These are phyloP conservation scores for Chroicocephalus ridibundus DNA, from an alignment of 2,113 vertebrate species.

Conservation along the genomic window DNA sequence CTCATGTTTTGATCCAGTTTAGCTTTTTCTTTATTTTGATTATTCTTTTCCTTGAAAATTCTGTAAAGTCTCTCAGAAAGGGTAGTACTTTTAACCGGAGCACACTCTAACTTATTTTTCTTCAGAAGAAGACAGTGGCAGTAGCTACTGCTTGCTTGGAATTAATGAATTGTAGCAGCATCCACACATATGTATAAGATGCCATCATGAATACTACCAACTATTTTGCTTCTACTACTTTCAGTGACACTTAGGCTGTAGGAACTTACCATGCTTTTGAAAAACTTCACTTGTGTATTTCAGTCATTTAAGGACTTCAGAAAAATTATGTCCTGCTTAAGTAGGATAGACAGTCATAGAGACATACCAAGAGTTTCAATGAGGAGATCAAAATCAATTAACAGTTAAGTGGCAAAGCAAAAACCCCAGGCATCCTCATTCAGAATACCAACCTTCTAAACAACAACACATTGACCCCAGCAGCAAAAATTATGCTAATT, in stretches of 20 bases:
- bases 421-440: not conserved
- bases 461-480: not conserved
- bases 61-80: not conserved
- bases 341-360: not conserved
- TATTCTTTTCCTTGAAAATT: not conserved
- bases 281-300: not conserved
- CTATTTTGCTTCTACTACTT: not conserved
- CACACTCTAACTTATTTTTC: not conserved
- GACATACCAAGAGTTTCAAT: not conserved
- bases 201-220: not conserved
- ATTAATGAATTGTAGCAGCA: not conserved
- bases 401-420: not conserved
- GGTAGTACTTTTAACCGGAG: not conserved
- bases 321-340: not conserved
- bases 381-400: not conserved
- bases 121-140: not conserved
- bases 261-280: not conserved
- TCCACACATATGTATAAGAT: not conserved
- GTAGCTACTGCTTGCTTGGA: not conserved
- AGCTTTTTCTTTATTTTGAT: not conserved
- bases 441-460: not conserved
- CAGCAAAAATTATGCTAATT: not conserved
- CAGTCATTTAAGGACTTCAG: not conserved
- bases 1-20: not conserved
- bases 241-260: not conserved